Conservation (phyloP, 1,140 invertebrate species). For the Triops cancriformis region DNA sequence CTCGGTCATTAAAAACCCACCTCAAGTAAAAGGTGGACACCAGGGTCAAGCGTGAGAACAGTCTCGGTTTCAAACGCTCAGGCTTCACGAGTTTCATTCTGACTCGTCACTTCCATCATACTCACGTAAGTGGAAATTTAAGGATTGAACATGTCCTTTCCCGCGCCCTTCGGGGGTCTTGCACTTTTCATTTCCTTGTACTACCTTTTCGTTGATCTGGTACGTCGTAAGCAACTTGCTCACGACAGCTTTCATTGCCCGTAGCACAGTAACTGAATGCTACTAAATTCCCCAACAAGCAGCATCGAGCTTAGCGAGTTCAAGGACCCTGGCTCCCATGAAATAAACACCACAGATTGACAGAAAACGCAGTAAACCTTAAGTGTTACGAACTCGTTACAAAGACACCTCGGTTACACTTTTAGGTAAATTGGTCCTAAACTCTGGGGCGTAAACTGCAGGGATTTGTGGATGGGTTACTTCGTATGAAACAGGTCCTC, state of each 20-base stretch:
- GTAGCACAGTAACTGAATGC: not conserved
- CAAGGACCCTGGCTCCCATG: not conserved
- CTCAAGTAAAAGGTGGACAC: not conserved
- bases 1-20: not conserved
- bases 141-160: not conserved
- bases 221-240: not conserved
- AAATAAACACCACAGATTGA: not conserved
- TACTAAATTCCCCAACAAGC: not conserved
- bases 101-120: not conserved
- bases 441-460: too few relatives aligned
- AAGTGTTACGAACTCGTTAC: not conserved
- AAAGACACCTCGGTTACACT: not conserved
- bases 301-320: not conserved
- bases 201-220: not conserved
- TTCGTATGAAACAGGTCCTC: not conserved
- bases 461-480: not conserved
- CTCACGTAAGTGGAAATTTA: not conserved
- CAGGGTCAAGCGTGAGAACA: not conserved
- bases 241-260: not conserved
- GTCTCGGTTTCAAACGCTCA: not conserved
- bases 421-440: too few relatives aligned
- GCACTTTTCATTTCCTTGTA: not conserved
- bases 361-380: not conserved
- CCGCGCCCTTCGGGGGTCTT: not conserved
- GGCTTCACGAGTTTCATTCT: not conserved